Evolutionary conservation across 2,797 vertebrate genomes (phyloP), one percentile per base, ranked within the genome.

Genomic region (Vultur gryphus): DNA sequence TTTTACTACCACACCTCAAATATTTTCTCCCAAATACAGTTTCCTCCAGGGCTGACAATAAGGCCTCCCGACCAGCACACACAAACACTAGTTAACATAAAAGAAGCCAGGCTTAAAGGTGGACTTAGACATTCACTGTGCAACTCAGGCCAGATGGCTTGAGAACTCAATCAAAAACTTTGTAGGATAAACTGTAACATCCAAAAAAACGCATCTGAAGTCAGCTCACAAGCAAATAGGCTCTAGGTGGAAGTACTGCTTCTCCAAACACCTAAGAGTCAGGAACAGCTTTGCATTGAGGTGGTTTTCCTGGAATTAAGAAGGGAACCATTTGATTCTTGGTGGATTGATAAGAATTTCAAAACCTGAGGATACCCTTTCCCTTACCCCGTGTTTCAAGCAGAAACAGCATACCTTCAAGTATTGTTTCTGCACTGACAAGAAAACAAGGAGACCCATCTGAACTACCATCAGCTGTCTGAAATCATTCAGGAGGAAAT

Each of bases 391-490:
- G 3, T 5, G 72, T 58, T 92, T 81, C 84, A 86, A 83, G 57
- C 29, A 92, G 84, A 59, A 94, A 66, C 11, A 76, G 28, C 39
- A 15, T 16, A 91, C 57, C 58, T 83, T 83, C 72, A 77, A n/a
- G 35, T 57, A 89, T 33, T 23, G 14, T 78, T 95, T 93, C 93
- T 90, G 89, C 81, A 95, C 9, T 83, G 92, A 13, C 80, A 92
- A 83, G 33, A 95, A 90, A 88, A 94, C 77, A 89, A 67, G 88
- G 77, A 76, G 71, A 93, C 43, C 26, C 33, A 67, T 83, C 67
- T 89, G 92, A 97, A 96, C 13, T 86, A 93, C 58, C 90, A 93
- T 35, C 55, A 49, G 41, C 73, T 87, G 26, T 76, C 93, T 89
- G 76, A 92, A 96, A 90, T 3, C 5, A 19, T 82, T 90, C 75